phyloP scores from a whole-genome alignment of 2,113 vertebrate genomes.

The Equus przewalskii region DNA sequence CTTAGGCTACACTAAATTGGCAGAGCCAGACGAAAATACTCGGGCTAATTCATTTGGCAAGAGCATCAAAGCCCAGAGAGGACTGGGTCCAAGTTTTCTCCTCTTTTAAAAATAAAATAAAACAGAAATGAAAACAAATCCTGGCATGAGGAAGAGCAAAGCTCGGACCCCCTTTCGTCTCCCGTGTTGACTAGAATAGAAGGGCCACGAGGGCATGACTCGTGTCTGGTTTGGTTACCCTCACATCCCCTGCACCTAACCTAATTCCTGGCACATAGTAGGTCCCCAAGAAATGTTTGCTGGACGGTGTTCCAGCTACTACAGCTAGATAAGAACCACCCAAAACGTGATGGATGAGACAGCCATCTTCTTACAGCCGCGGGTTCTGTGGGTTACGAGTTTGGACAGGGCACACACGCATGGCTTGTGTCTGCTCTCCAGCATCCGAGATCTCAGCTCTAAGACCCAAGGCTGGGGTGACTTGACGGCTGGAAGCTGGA shows the following conservation, averaged over 20 bases:
- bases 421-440: accelerated
- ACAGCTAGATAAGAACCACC: not conserved
- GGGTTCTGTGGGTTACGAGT: not conserved
- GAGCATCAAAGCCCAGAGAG: conserved; percentile 79
- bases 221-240: accelerated
- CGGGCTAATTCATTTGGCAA: conserved; percentile 78
- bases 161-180: not conserved
- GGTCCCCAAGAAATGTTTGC: not conserved
- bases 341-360: accelerated
- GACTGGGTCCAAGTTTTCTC: conserved; percentile 53
- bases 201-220: too few species aligned
- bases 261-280: not conserved
- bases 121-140: conserved; percentile 68
- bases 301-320: accelerated
- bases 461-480: not conserved
- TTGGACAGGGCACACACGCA: accelerated
- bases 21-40: conserved; percentile 69
- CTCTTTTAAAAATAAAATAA: conserved; percentile 65
- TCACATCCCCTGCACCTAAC: accelerated
- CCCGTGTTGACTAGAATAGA: accelerated
- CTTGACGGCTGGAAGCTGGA: not conserved
- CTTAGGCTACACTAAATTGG: not conserved
- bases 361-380: accelerated
- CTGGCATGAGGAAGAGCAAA: not conserved
- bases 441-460: not conserved